Base-by-base conservation (phyloP, 2,797 vertebrate genomes). In the Nannoperca obscura region DNA sequence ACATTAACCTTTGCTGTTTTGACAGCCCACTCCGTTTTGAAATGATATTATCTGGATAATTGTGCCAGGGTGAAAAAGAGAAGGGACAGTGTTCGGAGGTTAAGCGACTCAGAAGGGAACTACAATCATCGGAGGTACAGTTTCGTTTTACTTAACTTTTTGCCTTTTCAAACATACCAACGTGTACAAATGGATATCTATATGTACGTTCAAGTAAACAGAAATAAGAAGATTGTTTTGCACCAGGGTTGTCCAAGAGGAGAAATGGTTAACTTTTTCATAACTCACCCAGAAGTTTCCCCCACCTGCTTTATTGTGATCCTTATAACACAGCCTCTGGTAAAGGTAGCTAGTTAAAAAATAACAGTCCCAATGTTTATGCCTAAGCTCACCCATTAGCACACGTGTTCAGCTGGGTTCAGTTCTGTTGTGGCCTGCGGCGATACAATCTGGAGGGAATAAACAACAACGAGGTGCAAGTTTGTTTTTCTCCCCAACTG, bases 381-480 rank as follows among this genome's bases (percentile, higher is more conserved):
- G 89, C 80, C 86, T 91, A 91, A 92, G 30, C 92, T 87, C 75
- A 79, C 59, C 78, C 88, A 90, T 92, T 91, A 93, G 83, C 59
- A 74, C 65, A 82, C 70, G 72, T 85, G 71, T 70, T 86, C 50
- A 81, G 71, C 66, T 85, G 70, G 80, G 81, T 83, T 86, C 75
- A 76, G 76, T 70, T 83, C 70, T 86, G 78, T 81, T 86, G 71
- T 83, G 80, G 83, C 86, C 82, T 54, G 19, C 81, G 85, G 83
- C 71, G 46, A 80, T 77, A 46, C 64, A 81, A 49, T 82, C 81
- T 80, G 42, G 85, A 71, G 81, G 74, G 74, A 90, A 90, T 88
- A 75, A 84, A 89, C 82, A 90, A 86, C 62, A 82, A 77, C 10
- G 24, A 74, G 74, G 74, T 79, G 75, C 75, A 62, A 78, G 71